Conservation (phyloP, 2,113 vertebrate species). For the Heloderma charlesbogerti region DNA sequence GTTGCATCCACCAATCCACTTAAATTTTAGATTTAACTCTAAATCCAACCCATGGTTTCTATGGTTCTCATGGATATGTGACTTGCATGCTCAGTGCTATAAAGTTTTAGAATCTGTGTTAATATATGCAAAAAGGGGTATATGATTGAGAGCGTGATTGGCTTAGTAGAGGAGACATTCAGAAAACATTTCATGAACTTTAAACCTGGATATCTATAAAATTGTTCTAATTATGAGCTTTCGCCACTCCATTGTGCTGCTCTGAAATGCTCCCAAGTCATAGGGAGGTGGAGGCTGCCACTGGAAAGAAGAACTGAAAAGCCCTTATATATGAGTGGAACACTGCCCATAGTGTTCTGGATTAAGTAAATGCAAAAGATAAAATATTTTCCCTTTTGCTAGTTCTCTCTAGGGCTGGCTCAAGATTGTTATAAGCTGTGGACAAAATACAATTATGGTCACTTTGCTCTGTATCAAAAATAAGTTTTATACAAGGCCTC, state of each 20-base stretch:
- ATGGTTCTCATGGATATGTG: not conserved
- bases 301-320: not conserved
- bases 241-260: not conserved
- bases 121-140: not conserved
- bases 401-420: not conserved
- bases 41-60: not conserved
- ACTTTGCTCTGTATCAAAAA: not conserved
- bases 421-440: not conserved
- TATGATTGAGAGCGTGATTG: not conserved
- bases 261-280: not conserved
- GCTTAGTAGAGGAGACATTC: not conserved
- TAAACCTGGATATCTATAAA: not conserved
- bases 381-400: not conserved
- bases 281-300: not conserved
- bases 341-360: not conserved
- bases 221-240: not conserved
- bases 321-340: not conserved
- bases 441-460: not conserved
- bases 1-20: too few relatives aligned
- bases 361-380: not conserved
- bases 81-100: not conserved
- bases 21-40: not conserved
- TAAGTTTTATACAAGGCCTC: not conserved
- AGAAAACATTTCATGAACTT: not conserved
- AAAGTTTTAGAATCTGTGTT: not conserved